Percentiles rank a stretch among this genome's conserved stretches.
phyloP scores from a whole-genome alignment of 2,888 invertebrate genomes.

The Brachycybe producta region DNA sequence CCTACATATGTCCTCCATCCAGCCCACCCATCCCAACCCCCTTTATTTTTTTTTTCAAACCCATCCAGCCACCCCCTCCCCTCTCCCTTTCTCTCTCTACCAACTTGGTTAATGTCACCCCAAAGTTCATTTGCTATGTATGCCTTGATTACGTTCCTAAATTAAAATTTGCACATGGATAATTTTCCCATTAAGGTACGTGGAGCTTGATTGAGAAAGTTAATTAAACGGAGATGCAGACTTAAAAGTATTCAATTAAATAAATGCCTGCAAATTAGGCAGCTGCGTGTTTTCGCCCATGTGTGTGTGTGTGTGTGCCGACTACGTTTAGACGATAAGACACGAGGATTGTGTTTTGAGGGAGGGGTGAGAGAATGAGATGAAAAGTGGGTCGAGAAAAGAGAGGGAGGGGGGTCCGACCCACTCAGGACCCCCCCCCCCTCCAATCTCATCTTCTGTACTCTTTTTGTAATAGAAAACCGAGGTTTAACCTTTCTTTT shows the following conservation, averaged over 20 bases:
- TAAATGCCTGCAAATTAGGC: conserved; percentile 15
- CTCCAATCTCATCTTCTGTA: too few species aligned
- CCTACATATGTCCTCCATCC: conserved; percentile 6
- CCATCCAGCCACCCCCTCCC: neutral
- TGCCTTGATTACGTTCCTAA: conserved; percentile 20
- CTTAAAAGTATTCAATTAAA: conserved; percentile 21
- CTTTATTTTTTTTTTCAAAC: neutral
- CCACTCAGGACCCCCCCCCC: too few species aligned
- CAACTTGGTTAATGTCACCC: conserved; percentile 11
- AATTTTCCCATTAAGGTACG: conserved; percentile 22
- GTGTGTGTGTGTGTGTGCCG: too few species aligned
- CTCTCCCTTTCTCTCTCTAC: neutral
- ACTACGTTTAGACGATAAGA: too few species aligned
- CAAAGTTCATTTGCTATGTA: conserved; percentile 18
- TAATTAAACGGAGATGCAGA: conserved; percentile 19
- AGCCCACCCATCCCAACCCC: neutral
- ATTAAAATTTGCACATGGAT: conserved; percentile 22
- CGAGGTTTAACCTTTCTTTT: too few species aligned
- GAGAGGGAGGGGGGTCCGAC: too few species aligned
- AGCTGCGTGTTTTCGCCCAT: neutral
- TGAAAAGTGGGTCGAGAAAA: too few species aligned
- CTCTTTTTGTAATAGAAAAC: too few species aligned
- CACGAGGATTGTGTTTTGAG: too few species aligned
- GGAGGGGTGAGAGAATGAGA: too few species aligned
- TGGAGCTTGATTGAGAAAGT: conserved; percentile 20